A percentile compares a stretch with the other conserved stretches of the same genome.
phyloP scores from a whole-genome alignment of 2,888 invertebrate genomes.

The Aporophyla nigra region DNA sequence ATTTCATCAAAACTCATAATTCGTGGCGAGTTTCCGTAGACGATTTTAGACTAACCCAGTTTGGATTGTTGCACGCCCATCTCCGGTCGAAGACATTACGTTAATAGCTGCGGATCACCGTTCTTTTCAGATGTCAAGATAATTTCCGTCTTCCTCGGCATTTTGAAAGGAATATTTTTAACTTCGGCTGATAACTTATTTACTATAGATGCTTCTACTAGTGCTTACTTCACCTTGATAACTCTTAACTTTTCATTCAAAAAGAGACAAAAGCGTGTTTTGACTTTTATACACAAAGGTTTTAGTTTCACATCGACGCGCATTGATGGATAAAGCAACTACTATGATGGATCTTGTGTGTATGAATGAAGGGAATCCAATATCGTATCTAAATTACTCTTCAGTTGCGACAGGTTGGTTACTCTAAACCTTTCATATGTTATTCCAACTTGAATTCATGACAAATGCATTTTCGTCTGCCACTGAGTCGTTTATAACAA shows the following conservation, averaged over 20 bases:
- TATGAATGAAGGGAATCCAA: constrained; percentile 28
- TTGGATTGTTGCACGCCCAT: constrained; percentile 72
- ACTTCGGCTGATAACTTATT: background rate
- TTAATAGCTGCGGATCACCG: constrained; percentile 65
- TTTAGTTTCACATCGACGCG: constrained; percentile 19
- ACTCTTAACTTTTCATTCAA: constrained; percentile 16
- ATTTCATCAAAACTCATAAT: constrained; percentile 90
- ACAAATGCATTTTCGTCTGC: background rate
- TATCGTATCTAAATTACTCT: constrained; percentile 34
- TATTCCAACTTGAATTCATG: background rate
- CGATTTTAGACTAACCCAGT: constrained; percentile 87
- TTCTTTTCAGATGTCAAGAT: constrained; percentile 54
- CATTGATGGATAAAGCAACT: constrained; percentile 40
- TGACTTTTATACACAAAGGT: constrained; percentile 13
- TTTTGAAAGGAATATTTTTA: constrained; percentile 4
- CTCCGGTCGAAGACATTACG: constrained; percentile 73
- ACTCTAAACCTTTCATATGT: background rate
- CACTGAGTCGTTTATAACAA: background rate
- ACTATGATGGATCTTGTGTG: constrained; percentile 31
- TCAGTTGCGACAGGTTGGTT: constrained; percentile 8
- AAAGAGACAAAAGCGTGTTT: constrained; percentile 16
- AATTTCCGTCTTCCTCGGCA: constrained; percentile 9
- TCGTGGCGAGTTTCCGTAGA: constrained; percentile 86
- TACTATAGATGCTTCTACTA: background rate
- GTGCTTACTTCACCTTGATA: background rate